A percentile compares a stretch with the other conserved stretches of the same genome.
Conservation (phyloP, 64 coral and sea anemone genomes). For the Dendronephthya gigantea region DNA sequence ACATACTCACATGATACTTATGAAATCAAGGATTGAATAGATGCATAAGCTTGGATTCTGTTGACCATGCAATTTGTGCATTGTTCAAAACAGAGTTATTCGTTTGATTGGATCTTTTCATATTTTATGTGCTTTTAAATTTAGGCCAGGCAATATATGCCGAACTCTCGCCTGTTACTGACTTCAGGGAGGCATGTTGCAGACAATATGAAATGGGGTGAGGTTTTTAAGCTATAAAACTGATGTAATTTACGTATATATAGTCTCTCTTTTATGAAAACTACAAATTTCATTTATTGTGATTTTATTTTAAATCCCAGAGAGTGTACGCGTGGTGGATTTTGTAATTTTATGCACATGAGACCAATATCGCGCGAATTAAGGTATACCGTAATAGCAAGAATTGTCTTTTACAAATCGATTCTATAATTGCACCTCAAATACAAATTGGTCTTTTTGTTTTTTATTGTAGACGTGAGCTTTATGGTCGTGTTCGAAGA, state of each 20-base stretch:
- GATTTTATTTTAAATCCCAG: constrained; percentile 32
- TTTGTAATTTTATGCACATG: constrained; percentile 99
- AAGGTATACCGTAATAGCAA: too few species aligned
- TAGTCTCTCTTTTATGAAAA: not conserved
- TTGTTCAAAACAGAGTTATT: not conserved
- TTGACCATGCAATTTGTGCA: not conserved
- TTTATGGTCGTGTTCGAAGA: constrained; percentile 1
- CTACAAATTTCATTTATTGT: not conserved
- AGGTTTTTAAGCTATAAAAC: not conserved
- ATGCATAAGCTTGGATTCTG: too few species aligned
- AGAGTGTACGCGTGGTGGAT: constrained; percentile 97
- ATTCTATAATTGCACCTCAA: too few species aligned
- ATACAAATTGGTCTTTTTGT: too few species aligned
- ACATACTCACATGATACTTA: too few species aligned
- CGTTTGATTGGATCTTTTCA: not conserved
- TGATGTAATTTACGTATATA: too few species aligned
- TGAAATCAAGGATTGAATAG: too few species aligned
- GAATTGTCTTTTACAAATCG: too few species aligned
- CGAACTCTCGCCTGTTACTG: constrained; percentile 93
- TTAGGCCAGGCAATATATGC: constrained; percentile 94
- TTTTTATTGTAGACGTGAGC: not conserved
- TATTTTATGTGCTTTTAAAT: too few species aligned
- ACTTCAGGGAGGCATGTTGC: constrained; percentile 94
- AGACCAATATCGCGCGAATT: constrained; percentile 75
- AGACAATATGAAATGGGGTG: constrained; percentile 99